These are phyloP conservation scores for Vespertilio murinus DNA, from an alignment of 2,797 vertebrate species.

Conservation along the genomic window DNA sequence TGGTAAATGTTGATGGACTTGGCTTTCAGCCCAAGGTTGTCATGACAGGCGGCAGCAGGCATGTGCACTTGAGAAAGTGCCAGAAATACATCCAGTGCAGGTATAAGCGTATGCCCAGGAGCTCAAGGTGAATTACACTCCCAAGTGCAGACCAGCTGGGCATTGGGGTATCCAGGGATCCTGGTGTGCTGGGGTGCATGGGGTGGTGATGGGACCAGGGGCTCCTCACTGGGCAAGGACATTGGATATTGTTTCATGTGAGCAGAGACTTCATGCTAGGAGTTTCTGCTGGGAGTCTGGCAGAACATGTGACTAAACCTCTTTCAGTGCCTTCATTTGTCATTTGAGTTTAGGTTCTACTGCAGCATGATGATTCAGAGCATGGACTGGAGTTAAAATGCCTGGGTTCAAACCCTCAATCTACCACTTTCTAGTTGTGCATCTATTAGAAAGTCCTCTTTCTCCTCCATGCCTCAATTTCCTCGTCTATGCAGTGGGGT, in stretches of 20 bases:
- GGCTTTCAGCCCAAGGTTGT: not conserved
- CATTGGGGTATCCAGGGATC: not conserved
- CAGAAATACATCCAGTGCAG: not conserved
- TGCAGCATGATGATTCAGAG: not conserved
- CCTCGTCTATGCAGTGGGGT: not conserved
- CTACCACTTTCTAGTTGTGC: not conserved
- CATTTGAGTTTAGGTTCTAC: rapidly evolving
- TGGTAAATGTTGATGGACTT: not conserved
- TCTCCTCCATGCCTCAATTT: not conserved
- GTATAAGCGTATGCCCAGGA: not conserved
- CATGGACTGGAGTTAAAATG: not conserved
- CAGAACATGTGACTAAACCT: not conserved
- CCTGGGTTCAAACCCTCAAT: not conserved
- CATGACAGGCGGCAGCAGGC: not conserved
- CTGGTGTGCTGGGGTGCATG: too few relatives aligned
- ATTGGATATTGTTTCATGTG: not conserved
- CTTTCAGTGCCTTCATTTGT: not conserved
- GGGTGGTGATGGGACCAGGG: not conserved
- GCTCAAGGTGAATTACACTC: not conserved
- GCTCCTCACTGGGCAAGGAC: not conserved
- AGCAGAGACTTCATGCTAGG: not conserved
- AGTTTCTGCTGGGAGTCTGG: not conserved
- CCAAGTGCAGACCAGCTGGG: not conserved
- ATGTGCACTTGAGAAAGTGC: not conserved
- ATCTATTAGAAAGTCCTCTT: not conserved